These are phyloP conservation scores for Cassiopea xamachana DNA, from an alignment of 30 jellyfish, hydroid and myxozoan genomes.

Conservation along the genomic window DNA sequence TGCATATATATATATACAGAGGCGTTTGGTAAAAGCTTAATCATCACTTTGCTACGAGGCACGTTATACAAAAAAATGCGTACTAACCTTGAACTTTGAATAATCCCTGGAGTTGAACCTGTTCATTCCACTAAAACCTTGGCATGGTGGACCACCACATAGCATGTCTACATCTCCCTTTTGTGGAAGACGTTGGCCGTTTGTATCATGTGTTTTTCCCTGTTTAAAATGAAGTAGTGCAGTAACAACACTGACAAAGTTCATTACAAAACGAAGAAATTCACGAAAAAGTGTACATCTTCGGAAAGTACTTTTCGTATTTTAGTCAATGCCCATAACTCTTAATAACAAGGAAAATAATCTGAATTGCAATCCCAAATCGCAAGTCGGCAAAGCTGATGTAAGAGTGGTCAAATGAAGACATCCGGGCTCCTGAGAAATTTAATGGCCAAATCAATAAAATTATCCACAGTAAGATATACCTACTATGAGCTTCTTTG, in stretches of 20 bases:
- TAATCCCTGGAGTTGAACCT: conserved; percentile 94
- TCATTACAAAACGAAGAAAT: background rate
- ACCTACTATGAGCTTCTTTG: no score
- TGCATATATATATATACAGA: background rate
- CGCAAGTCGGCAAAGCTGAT: no score
- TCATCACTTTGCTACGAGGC: background rate
- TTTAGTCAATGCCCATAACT: no score
- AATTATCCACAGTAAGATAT: no score
- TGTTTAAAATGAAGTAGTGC: background rate
- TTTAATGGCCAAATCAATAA: no score
- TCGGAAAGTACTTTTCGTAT: no score
- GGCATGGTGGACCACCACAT: conserved; percentile 99
- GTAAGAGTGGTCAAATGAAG: no score
- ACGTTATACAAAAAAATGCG: background rate
- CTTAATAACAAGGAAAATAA: no score
- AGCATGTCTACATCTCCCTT: conserved; percentile 92
- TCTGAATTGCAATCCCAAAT: no score
- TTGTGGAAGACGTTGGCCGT: conserved; percentile 90
- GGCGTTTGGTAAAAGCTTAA: background rate
- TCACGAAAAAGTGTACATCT: no score
- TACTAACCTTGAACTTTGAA: conserved; percentile 92
- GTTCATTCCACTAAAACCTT: conserved; percentile 98
- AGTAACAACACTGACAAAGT: background rate
- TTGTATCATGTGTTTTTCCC: conserved; percentile 82
- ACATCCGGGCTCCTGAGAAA: no score